A percentile compares a stretch with the other conserved stretches of the same genome.
Conservation (phyloP, 2,888 invertebrate genomes). For the Agrochola lychnidis region DNA sequence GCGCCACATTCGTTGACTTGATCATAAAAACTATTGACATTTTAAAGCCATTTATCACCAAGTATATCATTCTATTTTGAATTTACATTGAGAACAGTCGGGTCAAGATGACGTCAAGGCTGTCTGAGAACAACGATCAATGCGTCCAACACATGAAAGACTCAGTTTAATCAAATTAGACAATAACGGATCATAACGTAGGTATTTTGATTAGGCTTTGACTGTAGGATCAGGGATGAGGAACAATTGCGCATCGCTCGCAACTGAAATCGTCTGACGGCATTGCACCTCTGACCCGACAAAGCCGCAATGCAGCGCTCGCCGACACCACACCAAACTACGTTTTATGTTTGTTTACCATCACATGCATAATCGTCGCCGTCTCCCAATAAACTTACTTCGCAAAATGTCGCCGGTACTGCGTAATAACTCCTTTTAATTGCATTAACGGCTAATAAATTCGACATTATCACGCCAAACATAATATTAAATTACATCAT, state of each 20-base stretch:
- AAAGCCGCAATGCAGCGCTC: slow-evolving; percentile 84
- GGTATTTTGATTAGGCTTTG: slow-evolving; percentile 48
- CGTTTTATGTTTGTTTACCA: slow-evolving; percentile 77
- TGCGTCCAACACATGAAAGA: slow-evolving; percentile 61
- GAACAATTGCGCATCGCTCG: slow-evolving; percentile 71
- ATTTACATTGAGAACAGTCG: slow-evolving; percentile 71
- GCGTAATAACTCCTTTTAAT: slow-evolving; percentile 60
- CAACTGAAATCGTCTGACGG: slow-evolving; percentile 75
- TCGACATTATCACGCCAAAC: slow-evolving; percentile 33
- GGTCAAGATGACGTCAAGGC: slow-evolving; percentile 75
- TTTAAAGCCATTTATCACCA: slow-evolving; percentile 65
- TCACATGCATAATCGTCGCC: slow-evolving; percentile 75
- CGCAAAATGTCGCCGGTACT: slow-evolving; percentile 57
- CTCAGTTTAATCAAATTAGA: slow-evolving; percentile 66
- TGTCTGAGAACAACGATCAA: slow-evolving; percentile 69
- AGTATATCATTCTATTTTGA: slow-evolving; percentile 69
- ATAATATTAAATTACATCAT: slow-evolving; percentile 42
- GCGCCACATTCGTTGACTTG: slow-evolving; percentile 45
- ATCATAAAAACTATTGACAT: slow-evolving; percentile 63
- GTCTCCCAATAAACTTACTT: slow-evolving; percentile 71
- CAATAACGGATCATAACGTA: slow-evolving; percentile 37
- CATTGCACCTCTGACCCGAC: slow-evolving; percentile 84
- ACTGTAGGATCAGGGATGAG: slow-evolving; percentile 40
- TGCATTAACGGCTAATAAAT: slow-evolving; percentile 47
- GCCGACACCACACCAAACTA: slow-evolving; percentile 81